These are phyloP conservation scores for Aleiodes leptofemur DNA, from an alignment of 2,888 invertebrate species.

Conservation along the genomic window DNA sequence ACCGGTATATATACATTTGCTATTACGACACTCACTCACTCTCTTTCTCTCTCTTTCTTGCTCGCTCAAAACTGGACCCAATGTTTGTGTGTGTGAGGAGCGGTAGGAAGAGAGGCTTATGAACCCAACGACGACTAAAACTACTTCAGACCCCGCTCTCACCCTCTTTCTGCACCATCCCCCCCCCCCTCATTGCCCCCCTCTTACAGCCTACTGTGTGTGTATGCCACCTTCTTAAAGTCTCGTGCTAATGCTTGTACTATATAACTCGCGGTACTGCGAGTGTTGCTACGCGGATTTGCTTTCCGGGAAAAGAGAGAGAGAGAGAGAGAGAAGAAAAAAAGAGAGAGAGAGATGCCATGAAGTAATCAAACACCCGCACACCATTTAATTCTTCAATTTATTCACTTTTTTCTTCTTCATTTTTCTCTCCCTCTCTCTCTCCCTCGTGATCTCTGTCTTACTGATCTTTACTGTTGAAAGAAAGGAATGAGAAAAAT, in stretches of 20 bases:
- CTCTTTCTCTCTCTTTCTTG: background rate
- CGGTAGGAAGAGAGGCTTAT: conserved; percentile 33
- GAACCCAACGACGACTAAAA: conserved; percentile 32
- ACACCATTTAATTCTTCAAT: conserved; percentile 9
- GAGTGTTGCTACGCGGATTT: conserved; percentile 41
- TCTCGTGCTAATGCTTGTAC: conserved; percentile 22
- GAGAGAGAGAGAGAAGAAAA: background rate
- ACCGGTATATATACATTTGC: conserved; percentile 15
- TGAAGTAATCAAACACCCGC: conserved; percentile 25
- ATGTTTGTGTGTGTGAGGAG: conserved; percentile 10
- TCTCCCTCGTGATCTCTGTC: background rate
- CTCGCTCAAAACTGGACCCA: background rate
- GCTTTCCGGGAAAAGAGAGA: conserved; percentile 29
- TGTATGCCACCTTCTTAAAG: conserved; percentile 20
- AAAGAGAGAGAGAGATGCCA: background rate
- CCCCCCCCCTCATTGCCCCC: background rate
- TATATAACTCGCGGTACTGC: conserved; percentile 17
- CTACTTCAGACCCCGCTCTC: conserved; percentile 16
- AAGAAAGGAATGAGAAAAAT: too few relatives aligned
- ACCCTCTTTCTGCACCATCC: background rate
- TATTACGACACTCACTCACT: conserved; percentile 31
- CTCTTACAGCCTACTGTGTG: conserved; percentile 15
- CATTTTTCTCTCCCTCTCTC: background rate
- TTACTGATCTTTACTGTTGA: background rate
- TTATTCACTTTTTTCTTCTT: background rate